Evolutionary conservation across 2,888 invertebrate genomes (phyloP), one percentile per base, ranked within the genome.

Genomic region (Melangyna quadrimaculata): DNA sequence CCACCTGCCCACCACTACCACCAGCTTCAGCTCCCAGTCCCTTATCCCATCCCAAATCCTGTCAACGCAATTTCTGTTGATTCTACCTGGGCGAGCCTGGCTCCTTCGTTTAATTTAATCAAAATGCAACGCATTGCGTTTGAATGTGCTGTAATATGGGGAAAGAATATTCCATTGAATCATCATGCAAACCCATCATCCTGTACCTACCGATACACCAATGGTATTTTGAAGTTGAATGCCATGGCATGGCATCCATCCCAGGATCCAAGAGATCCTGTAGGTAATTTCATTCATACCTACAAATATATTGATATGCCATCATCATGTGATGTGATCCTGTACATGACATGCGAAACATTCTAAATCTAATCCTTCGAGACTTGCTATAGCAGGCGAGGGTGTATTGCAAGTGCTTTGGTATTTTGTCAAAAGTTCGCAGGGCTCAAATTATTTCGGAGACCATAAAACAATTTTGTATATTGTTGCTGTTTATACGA

Each of bases 61-160:
- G 83, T 86, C 86, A 77, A 71, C 75, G 55, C 80, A 86, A 69
- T 69, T 80, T 69, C 75, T 72, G 84, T 32, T 69, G 67, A 48
- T 86, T 81, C 63, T 73, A 86, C 80, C 80, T 81, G 86, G 35
- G 3, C 73, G 69, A 55, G 55, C 12, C 14, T 19, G 55, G 37
- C 32, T 81, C 69, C 86, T 81, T 81, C 86, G 78, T 65, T 86
- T 86, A 86, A 77, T 86, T 77, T 86, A 81, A 86, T 86, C 77
- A 86, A 86, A 86, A 73, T 86, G 86, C 81, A 81, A 86, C 72
- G 72, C 77, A 73, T 2, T 70, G 59, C 69, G 55, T 75, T 69
- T 48, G 61, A 22, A 55, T 75, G 61, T 32, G 22, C 32, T 48
- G 29, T 19, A n/a, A n/a, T n/a, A n/a, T n/a, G n/a, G 6, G 29